Percentiles rank a stretch among this genome's conserved stretches.
phyloP scores from a whole-genome alignment of 2,797 vertebrate species.

The Parotocinclus haroldoi region DNA sequence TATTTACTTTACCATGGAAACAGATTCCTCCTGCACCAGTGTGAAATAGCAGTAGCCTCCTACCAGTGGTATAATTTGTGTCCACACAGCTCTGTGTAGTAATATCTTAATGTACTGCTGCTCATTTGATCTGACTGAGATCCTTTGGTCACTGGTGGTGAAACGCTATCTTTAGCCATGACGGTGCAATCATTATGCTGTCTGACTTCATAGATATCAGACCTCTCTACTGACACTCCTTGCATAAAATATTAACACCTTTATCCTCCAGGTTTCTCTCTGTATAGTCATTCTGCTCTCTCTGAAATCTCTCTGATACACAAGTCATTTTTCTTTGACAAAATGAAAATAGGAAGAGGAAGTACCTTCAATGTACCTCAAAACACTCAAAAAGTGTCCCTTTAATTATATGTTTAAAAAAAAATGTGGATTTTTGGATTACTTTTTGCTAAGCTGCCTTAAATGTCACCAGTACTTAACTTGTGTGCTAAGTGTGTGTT shows the following conservation, averaged over 20 bases:
- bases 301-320: constrained; percentile 7
- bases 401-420: too few species aligned
- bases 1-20: neutral
- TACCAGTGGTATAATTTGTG: neutral
- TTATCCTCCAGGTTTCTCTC: neutral
- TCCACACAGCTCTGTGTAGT: neutral
- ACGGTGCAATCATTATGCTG: neutral
- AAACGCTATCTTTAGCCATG: constrained; percentile 12
- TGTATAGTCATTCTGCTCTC: constrained; percentile 17
- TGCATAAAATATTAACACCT: constrained; percentile 41
- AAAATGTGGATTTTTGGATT: too few species aligned
- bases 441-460: too few species aligned
- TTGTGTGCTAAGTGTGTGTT: too few species aligned
- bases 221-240: constrained; percentile 13
- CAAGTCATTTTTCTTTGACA: too few species aligned
- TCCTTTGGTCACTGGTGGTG: neutral
- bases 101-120: neutral
- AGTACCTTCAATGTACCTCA: too few species aligned
- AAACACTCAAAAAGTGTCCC: too few species aligned
- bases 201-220: constrained; percentile 16
- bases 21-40: neutral
- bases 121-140: constrained; percentile 1
- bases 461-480: too few species aligned
- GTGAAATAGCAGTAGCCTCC: neutral
- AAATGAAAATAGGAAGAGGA: too few species aligned